phyloP scores from a whole-genome alignment of 2,888 invertebrate genomes.

The Orthosia incerta region DNA sequence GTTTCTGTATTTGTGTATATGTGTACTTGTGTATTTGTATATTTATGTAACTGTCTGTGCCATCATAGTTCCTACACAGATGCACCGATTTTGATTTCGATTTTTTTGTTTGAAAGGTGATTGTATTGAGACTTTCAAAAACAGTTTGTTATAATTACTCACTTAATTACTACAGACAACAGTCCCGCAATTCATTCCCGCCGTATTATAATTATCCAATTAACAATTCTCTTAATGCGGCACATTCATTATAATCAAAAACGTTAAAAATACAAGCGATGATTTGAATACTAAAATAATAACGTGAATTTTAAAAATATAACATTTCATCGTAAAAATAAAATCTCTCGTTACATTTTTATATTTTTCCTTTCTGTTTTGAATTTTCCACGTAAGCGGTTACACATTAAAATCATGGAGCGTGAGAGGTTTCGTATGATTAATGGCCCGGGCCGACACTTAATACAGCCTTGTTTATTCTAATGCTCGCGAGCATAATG shows the following conservation, averaged over 20 bases:
- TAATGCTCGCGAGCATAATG: constrained; percentile 69
- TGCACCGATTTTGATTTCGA: no score
- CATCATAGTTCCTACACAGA: no score
- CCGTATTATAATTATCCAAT: constrained; percentile 32
- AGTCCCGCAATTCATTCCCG: constrained; percentile 24
- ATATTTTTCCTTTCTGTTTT: constrained; percentile 65
- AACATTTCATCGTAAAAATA: constrained; percentile 57
- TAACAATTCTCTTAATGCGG: constrained; percentile 34
- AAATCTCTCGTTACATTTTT: constrained; percentile 60
- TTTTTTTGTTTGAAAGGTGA: no score
- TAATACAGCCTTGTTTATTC: constrained; percentile 75
- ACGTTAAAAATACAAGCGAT: constrained; percentile 49
- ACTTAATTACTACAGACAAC: constrained; percentile 12
- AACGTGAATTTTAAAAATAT: constrained; percentile 47
- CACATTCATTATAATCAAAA: constrained; percentile 49
- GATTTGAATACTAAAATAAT: constrained; percentile 63
- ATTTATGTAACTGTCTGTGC: no score
- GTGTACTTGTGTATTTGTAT: no score
- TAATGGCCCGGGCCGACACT: constrained; percentile 74
- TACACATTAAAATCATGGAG: constrained; percentile 75
- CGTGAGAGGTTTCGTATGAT: constrained; percentile 75
- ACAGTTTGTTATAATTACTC: constrained; percentile 8
- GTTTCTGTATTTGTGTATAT: no score
- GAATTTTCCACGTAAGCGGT: constrained; percentile 75
- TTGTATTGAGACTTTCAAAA: neutral